Percentiles rank a stretch among this genome's conserved stretches.
Evolutionary conservation across 2,888 invertebrate species (phyloP).

Genomic region (Coelinius sp.): DNA sequence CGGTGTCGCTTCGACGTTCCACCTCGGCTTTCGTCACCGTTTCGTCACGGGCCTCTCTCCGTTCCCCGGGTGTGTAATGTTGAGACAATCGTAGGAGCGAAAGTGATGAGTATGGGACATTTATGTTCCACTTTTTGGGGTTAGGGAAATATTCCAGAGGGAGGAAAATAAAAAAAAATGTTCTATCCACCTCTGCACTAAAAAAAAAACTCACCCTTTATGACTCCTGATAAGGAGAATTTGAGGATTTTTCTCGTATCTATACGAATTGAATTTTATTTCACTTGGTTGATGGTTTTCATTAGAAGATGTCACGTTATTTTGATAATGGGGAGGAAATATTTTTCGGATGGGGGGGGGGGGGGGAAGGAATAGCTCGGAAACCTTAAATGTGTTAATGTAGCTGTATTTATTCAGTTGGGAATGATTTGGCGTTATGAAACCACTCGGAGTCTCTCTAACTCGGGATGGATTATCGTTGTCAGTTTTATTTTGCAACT

Average conservation of each 20-base stretch:
- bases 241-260: no score
- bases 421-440: background rate
- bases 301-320: no score
- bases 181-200: no score
- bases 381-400: background rate
- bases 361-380: no score
- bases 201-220: no score
- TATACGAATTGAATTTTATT: no score
- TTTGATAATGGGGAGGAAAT: no score
- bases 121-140: conserved; percentile 33
- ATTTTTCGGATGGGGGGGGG: no score
- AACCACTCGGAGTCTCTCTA: background rate
- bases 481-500: background rate
- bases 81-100: conserved; percentile 52
- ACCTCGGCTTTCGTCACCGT: conserved; percentile 62
- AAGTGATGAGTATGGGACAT: conserved; percentile 55
- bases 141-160: background rate
- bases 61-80: conserved; percentile 49
- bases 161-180: no score
- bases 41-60: conserved; percentile 58
- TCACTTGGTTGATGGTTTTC: no score
- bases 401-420: background rate
- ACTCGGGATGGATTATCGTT: background rate
- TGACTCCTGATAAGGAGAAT: no score
- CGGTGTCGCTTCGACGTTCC: conserved; percentile 62